A percentile compares a stretch with the other conserved stretches of the same genome.
phyloP scores from a whole-genome alignment of 2,888 invertebrate genomes.

The Epiperipatus broadwayi region DNA sequence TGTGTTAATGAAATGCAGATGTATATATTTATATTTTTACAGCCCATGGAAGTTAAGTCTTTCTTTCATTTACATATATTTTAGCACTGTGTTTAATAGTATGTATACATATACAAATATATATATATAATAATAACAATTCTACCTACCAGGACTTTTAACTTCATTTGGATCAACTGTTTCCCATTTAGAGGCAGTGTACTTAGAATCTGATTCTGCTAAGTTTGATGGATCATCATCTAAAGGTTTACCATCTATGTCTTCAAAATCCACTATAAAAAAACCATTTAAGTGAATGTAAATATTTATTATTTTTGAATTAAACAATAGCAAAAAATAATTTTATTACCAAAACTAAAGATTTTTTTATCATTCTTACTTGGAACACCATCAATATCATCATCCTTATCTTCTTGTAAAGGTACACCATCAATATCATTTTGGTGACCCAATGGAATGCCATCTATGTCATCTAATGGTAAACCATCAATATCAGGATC shows the following conservation, averaged over 20 bases:
- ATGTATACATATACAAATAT: no score
- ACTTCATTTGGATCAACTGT: constrained; percentile 69
- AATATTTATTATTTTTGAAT: no score
- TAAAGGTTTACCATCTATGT: constrained; percentile 58
- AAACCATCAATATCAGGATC: constrained; percentile 44
- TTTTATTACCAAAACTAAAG: neutral
- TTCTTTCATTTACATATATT: no score
- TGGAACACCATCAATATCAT: constrained; percentile 50
- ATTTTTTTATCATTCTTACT: constrained; percentile 29
- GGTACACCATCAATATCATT: constrained; percentile 26
- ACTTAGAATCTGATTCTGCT: no score
- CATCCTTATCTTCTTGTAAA: constrained; percentile 28
- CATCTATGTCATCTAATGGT: constrained; percentile 39
- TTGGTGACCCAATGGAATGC: constrained; percentile 43
- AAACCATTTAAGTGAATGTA: no score
- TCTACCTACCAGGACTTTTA: constrained; percentile 36
- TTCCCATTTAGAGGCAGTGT: constrained; percentile 91
- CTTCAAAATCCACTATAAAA: no score
- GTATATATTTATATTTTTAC: no score
- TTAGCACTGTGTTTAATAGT: no score
- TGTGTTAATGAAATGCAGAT: no score
- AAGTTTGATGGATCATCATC: neutral
- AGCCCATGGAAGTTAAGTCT: no score
- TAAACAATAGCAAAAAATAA: neutral
- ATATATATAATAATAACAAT: neutral